Conservation (phyloP, 2,888 invertebrate species). For the Tachina lurida region DNA sequence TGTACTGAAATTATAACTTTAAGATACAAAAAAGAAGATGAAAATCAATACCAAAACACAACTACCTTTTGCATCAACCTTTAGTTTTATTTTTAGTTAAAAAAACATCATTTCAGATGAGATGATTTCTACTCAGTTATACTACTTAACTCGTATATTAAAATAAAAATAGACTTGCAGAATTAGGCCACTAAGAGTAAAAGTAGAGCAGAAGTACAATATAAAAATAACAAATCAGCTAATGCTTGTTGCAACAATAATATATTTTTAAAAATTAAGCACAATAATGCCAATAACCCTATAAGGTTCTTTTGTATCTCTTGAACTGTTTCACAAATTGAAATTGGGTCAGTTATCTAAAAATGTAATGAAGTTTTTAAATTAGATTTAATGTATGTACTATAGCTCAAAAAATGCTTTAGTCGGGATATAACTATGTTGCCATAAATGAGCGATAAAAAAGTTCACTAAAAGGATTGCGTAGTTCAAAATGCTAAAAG, state of each 20-base stretch:
- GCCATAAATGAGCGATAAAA: too few species aligned
- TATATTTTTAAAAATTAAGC: neutral
- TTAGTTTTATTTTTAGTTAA: slow-evolving; percentile 20
- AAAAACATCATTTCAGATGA: neutral
- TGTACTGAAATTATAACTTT: neutral
- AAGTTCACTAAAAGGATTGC: too few species aligned
- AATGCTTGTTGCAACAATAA: slow-evolving; percentile 7
- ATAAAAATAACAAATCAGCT: slow-evolving; percentile 30
- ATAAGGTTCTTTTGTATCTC: neutral
- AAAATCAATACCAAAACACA: neutral
- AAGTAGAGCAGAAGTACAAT: slow-evolving; percentile 13
- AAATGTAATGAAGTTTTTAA: neutral
- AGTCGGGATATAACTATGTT: too few species aligned
- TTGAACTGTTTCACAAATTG: slow-evolving; percentile 1
- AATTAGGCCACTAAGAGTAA: neutral
- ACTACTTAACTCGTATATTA: neutral
- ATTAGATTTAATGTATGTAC: neutral
- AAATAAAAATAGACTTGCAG: neutral
- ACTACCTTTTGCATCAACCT: neutral
- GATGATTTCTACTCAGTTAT: slow-evolving; percentile 2
- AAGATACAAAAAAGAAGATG: neutral
- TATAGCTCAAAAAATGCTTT: too few species aligned
- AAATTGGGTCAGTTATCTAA: slow-evolving; percentile 2
- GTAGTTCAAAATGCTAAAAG: too few species aligned
- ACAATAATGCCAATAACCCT: slow-evolving; percentile 22